These are phyloP conservation scores for Poliocrania exsul DNA, from an alignment of 2,797 vertebrate species.

Conservation along the genomic window DNA sequence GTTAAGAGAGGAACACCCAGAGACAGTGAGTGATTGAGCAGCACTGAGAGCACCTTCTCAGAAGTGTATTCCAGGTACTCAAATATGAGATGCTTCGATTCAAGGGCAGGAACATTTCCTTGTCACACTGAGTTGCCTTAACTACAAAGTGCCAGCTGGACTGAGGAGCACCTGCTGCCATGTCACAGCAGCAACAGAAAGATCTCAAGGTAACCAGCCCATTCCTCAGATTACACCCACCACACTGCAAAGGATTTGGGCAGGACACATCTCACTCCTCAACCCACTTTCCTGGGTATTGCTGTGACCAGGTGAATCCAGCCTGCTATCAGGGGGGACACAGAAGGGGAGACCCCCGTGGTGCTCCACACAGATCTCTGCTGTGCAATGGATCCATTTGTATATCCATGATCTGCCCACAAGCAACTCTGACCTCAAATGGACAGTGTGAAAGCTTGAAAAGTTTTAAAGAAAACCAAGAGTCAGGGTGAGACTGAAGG, in stretches of 20 bases:
- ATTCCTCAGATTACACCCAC: neutral
- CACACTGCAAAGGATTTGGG: neutral
- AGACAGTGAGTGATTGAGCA: fast-evolving
- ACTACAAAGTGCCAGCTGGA: neutral
- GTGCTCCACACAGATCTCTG: neutral
- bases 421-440: neutral
- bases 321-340: neutral
- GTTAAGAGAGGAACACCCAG: neutral
- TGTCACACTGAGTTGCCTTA: neutral
- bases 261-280: neutral
- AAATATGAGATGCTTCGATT: neutral
- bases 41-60: neutral
- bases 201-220: neutral
- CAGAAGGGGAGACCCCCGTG: fast-evolving
- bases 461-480: neutral
- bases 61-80: neutral
- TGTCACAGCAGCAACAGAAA: neutral
- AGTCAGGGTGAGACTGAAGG: neutral
- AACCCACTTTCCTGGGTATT: fast-evolving
- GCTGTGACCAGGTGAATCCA: neutral
- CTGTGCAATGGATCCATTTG: neutral
- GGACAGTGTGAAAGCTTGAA: neutral
- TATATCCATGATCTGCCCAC: neutral
- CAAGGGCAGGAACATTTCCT: neutral
- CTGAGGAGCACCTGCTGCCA: neutral